phyloP scores from a whole-genome alignment of 2,888 invertebrate genomes.

The Cheiracanthium punctorium region DNA sequence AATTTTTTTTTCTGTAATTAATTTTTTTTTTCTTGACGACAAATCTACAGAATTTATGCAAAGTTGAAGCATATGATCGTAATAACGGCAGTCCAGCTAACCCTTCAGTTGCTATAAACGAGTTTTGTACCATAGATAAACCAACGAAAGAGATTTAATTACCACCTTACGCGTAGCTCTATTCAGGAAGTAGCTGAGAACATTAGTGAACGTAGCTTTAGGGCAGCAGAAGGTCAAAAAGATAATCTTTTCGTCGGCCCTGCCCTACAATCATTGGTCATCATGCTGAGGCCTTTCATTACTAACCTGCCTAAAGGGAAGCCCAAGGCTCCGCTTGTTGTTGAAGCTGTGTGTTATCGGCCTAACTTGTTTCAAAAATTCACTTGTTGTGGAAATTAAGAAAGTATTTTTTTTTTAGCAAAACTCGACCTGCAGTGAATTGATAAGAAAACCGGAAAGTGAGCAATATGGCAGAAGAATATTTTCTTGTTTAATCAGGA shows the following conservation, averaged over 20 bases:
- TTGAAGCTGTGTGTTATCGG: not conserved
- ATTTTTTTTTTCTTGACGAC: too few species aligned
- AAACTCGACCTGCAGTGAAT: too few species aligned
- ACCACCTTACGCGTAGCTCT: conserved; percentile 14
- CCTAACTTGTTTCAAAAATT: not conserved
- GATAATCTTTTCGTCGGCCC: conserved; percentile 50
- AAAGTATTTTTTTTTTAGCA: not conserved
- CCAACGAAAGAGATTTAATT: conserved; percentile 40
- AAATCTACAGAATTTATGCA: too few species aligned
- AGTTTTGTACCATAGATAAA: not conserved
- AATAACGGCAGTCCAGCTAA: too few species aligned
- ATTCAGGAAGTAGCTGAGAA: conserved; percentile 47
- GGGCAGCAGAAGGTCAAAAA: conserved; percentile 47
- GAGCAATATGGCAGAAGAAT: too few species aligned
- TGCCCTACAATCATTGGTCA: conserved; percentile 58
- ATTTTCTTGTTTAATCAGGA: too few species aligned
- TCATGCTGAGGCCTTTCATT: conserved; percentile 29
- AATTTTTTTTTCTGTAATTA: too few species aligned
- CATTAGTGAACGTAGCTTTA: conserved; percentile 24
- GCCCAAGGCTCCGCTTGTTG: conserved; percentile 21
- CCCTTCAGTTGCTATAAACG: too few species aligned
- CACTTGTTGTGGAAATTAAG: not conserved
- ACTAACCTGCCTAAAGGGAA: conserved; percentile 14
- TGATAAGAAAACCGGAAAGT: too few species aligned
- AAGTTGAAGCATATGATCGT: too few species aligned